phyloP scores from a whole-genome alignment of 2,888 invertebrate species.

The Ochropleura leucogaster region DNA sequence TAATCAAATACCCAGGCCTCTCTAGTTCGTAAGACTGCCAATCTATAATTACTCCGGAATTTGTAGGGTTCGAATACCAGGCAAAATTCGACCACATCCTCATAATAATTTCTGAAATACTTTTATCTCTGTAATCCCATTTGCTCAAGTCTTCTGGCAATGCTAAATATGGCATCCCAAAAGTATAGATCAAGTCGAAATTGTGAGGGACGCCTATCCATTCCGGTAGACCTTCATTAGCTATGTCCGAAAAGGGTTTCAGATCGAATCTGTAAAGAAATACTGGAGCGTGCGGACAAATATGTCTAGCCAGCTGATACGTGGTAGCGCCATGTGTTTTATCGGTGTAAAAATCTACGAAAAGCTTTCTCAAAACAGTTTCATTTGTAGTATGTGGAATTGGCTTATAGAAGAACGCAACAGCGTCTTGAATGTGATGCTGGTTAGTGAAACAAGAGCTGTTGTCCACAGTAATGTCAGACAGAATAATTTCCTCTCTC shows the following conservation, averaged over 20 bases:
- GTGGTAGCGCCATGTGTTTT: constrained; percentile 94
- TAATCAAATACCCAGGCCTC: constrained; percentile 93
- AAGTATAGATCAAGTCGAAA: constrained; percentile 95
- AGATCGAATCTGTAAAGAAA: constrained; percentile 94
- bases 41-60: constrained; percentile 93
- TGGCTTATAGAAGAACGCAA: constrained; percentile 94
- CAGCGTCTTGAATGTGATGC: constrained; percentile 93
- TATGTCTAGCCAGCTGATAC: constrained; percentile 92
- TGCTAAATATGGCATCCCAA: constrained; percentile 94
- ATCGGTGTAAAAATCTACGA: constrained; percentile 94
- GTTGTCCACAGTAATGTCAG: constrained; percentile 91
- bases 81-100: constrained; percentile 95
- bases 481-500: constrained; percentile 91
- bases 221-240: constrained; percentile 92
- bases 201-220: constrained; percentile 96
- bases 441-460: constrained; percentile 91
- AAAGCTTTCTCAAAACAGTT: constrained; percentile 91
- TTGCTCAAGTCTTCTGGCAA: constrained; percentile 90
- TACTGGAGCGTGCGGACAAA: constrained; percentile 91
- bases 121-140: constrained; percentile 95
- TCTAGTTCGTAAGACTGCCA: constrained; percentile 94
- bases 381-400: constrained; percentile 92
- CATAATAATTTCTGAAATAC: constrained; percentile 95
- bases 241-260: constrained; percentile 92
- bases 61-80: constrained; percentile 93